phyloP scores from a whole-genome alignment of 2,888 invertebrate genomes.

The Pollenia labialis region DNA sequence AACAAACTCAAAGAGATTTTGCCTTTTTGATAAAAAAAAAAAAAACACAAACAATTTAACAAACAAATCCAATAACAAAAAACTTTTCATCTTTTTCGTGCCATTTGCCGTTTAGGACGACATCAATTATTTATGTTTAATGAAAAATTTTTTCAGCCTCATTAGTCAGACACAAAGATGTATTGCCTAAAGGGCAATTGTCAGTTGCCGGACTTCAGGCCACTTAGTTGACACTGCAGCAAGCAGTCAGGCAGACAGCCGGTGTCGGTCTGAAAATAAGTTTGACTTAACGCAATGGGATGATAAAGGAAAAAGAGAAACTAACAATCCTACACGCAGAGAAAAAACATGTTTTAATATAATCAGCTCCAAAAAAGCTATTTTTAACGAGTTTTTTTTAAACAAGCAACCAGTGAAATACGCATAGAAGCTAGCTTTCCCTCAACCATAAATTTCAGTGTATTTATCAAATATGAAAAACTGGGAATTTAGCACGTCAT shows the following conservation, averaged over 20 bases:
- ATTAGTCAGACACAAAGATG: conserved; percentile 25
- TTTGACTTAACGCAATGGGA: not conserved
- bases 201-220: not conserved
- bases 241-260: conserved; percentile 13
- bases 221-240: conserved; percentile 14
- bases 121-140: conserved; percentile 34
- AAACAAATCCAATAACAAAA: not conserved
- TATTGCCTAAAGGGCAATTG: not conserved
- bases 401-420: too few species aligned
- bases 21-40: not conserved
- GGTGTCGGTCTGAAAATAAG: not conserved
- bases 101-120: not conserved
- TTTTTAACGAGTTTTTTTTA: too few species aligned
- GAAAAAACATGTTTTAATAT: not conserved
- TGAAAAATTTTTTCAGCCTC: conserved; percentile 41
- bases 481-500: too few species aligned
- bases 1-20: conserved; percentile 7
- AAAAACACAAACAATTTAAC: not conserved
- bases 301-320: not conserved
- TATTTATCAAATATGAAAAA: too few species aligned
- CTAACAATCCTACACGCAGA: not conserved
- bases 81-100: not conserved
- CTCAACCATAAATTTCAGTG: too few species aligned
- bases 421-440: too few species aligned
- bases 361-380: too few species aligned